A percentile compares a stretch with the other conserved stretches of the same genome.
phyloP scores from a whole-genome alignment of 2,888 invertebrate species.

The Crioceris asparagi region DNA sequence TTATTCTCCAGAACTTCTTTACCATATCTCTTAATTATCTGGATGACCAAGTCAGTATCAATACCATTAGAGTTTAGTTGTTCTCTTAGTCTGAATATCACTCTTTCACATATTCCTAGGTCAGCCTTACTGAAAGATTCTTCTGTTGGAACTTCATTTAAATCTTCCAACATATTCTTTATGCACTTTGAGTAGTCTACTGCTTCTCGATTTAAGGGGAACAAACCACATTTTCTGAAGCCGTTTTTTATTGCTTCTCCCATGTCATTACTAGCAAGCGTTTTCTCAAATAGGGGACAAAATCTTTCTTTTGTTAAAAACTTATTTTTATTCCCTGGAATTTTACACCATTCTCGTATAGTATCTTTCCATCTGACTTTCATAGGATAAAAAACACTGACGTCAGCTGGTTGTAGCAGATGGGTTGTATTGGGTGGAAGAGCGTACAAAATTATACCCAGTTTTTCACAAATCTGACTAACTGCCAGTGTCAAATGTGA shows the following conservation, averaged over 20 bases:
- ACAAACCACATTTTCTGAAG: too few relatives aligned
- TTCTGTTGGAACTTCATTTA: slow-evolving; percentile 1
- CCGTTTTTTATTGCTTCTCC: slow-evolving; percentile 4
- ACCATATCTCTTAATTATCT: too few relatives aligned
- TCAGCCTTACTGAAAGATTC: slow-evolving; percentile 2
- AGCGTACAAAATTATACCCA: slow-evolving; percentile 9
- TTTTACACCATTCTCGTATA: slow-evolving; percentile 2
- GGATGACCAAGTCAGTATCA: slow-evolving; percentile 5
- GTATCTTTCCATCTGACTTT: slow-evolving; percentile 6
- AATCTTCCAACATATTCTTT: slow-evolving; percentile 3
- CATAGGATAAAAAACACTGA: slow-evolving; percentile 4
- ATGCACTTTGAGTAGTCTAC: slow-evolving; percentile 6
- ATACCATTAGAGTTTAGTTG: slow-evolving; percentile 6
- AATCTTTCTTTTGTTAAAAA: too few relatives aligned
- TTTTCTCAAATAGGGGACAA: slow-evolving; percentile 5
- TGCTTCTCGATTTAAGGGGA: background rate
- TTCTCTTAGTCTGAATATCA: slow-evolving; percentile 2
- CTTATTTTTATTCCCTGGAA: too few relatives aligned
- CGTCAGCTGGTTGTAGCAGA: slow-evolving; percentile 5
- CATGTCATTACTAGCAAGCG: slow-evolving; percentile 2
- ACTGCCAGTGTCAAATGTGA: slow-evolving; percentile 9
- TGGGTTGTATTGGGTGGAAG: slow-evolving; percentile 5
- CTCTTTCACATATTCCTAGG: slow-evolving; percentile 5
- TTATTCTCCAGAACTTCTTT: too few relatives aligned
- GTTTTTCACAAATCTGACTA: slow-evolving; percentile 10